phyloP scores from a whole-genome alignment of 2,113 vertebrate genomes.

The Pteropus alecto region DNA sequence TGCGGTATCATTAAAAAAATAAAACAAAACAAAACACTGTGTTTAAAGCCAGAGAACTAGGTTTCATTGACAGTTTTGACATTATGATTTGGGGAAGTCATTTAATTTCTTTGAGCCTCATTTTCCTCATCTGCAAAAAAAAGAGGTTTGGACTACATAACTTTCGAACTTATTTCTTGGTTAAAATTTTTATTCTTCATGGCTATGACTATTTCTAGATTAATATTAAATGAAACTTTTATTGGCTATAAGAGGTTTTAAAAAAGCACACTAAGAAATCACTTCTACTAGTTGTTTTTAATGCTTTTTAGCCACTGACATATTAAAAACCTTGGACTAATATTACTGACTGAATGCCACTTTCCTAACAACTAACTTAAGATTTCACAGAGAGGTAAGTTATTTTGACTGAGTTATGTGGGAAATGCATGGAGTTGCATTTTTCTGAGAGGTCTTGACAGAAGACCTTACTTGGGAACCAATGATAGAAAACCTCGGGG shows the following conservation, averaged over 20 bases:
- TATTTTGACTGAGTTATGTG: not conserved
- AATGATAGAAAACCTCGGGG: not conserved
- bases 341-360: not conserved
- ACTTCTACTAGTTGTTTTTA: not conserved
- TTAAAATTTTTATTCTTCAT: not conserved
- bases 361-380: constrained; percentile 1
- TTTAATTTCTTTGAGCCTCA: not conserved
- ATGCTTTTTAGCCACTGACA: not conserved
- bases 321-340: constrained; percentile 23
- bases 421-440: not conserved
- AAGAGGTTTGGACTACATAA: not conserved
- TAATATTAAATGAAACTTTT: constrained; percentile 39
- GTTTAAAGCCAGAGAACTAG: constrained; percentile 19
- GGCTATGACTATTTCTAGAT: not conserved
- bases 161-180: not conserved
- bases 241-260: not conserved
- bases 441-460: constrained; percentile 47
- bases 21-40: not conserved
- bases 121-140: constrained; percentile 11
- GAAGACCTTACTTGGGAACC: not conserved
- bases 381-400: not conserved
- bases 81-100: not conserved
- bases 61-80: constrained; percentile 11
- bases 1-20: not conserved
- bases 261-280: not conserved